These are phyloP conservation scores for Synanceia verrucosa DNA, from an alignment of 2,797 vertebrate genomes.

Conservation along the genomic window DNA sequence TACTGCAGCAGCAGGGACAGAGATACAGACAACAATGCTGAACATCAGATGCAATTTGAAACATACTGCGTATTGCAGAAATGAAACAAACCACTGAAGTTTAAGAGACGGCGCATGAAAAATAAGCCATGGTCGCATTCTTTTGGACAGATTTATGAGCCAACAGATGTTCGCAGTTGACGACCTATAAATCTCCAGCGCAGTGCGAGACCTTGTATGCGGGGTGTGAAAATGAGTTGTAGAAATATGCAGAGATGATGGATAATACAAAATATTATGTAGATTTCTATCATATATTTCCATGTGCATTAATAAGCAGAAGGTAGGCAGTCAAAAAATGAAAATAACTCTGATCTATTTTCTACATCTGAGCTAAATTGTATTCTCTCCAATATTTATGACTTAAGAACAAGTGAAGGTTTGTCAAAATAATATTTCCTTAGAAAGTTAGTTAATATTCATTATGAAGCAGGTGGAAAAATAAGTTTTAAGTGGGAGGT, in stretches of 20 bases:
- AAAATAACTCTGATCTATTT: background rate
- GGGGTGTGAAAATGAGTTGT: background rate
- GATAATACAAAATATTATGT: background rate
- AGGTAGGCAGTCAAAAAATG: background rate
- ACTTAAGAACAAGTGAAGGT: background rate
- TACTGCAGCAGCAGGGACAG: background rate
- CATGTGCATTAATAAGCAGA: background rate
- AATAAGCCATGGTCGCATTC: background rate
- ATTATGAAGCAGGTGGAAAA: background rate
- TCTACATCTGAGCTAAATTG: background rate
- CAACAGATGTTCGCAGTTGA: constrained; percentile 28
- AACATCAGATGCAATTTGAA: background rate
- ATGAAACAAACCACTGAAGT: background rate
- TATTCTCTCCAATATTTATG: background rate
- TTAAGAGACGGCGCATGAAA: background rate
- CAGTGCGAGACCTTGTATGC: background rate
- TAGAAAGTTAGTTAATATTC: background rate
- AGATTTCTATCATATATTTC: background rate
- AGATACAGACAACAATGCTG: background rate
- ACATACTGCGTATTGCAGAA: background rate
- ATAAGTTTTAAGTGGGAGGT: background rate
- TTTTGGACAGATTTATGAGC: constrained; percentile 26
- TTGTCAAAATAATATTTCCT: background rate
- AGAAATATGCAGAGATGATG: background rate
- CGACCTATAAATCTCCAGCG: background rate